A percentile compares a stretch with the other conserved stretches of the same genome.
Evolutionary conservation across 2,888 invertebrate species (phyloP).

Genomic region (Polydrusus tereticollis): DNA sequence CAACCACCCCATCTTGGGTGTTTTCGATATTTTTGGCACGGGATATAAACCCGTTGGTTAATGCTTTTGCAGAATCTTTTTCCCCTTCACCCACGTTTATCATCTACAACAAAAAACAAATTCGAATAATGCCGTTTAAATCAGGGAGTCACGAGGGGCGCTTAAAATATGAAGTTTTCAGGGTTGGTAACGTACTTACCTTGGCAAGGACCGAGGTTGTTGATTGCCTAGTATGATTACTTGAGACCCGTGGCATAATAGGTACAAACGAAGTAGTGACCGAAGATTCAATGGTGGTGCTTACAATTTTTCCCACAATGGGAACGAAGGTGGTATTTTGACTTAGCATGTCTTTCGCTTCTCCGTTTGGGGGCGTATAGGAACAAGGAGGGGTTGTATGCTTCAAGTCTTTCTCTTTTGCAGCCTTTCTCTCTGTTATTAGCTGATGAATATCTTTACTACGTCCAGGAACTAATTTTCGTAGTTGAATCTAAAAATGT

Average conservation of each 20-base stretch:
- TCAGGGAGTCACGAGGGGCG: background rate
- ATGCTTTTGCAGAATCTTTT: slow-evolving; percentile 41
- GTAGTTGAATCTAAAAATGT: slow-evolving; percentile 58
- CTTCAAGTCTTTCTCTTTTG: slow-evolving; percentile 59
- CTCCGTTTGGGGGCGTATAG: slow-evolving; percentile 56
- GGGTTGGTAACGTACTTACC: slow-evolving; percentile 35
- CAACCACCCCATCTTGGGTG: slow-evolving; percentile 54
- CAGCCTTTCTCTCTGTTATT: slow-evolving; percentile 60
- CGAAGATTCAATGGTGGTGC: slow-evolving; percentile 48
- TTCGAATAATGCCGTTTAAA: background rate
- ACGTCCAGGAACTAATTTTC: slow-evolving; percentile 60
- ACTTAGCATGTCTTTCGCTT: slow-evolving; percentile 54
- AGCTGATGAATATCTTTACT: slow-evolving; percentile 61
- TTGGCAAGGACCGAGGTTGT: slow-evolving; percentile 53
- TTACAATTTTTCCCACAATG: slow-evolving; percentile 54
- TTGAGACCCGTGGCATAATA: slow-evolving; percentile 50
- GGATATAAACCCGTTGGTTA: slow-evolving; percentile 50
- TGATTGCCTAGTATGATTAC: slow-evolving; percentile 42
- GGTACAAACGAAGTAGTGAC: slow-evolving; percentile 52
- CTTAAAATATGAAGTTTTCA: too few relatives aligned
- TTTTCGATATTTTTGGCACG: slow-evolving; percentile 49
- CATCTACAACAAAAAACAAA: slow-evolving; percentile 46
- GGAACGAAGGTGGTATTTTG: slow-evolving; percentile 57
- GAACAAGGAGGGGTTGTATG: slow-evolving; percentile 51
- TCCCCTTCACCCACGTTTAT: slow-evolving; percentile 48